Conservation (phyloP, 2,113 vertebrate genomes). For the Heptranchias perlo region DNA sequence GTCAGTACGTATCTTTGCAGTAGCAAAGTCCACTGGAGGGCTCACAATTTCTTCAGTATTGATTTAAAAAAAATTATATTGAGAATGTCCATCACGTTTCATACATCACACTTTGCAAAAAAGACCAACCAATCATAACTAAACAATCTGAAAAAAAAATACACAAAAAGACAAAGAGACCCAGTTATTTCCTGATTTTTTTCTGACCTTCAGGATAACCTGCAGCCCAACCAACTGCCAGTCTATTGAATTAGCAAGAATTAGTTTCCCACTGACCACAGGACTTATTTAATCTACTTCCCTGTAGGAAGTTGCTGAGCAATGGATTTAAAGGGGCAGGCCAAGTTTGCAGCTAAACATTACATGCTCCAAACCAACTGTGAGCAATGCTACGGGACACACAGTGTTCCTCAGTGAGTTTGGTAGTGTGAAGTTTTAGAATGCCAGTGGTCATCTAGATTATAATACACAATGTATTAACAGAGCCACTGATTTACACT, state of each 20-base stretch:
- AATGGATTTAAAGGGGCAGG: neutral
- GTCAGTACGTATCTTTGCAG: neutral
- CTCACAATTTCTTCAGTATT: neutral
- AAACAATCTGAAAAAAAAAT: neutral
- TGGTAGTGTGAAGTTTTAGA: neutral
- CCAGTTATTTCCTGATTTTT: no score
- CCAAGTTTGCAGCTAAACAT: neutral
- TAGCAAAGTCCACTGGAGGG: neutral
- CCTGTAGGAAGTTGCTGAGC: neutral
- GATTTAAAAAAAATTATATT: neutral
- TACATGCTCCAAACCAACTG: neutral
- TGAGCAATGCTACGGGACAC: neutral
- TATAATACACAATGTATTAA: neutral
- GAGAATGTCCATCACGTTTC: neutral
- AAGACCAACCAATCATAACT: neutral
- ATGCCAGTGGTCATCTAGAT: neutral
- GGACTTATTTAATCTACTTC: neutral
- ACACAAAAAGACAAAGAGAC: no score
- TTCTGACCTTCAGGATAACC: neutral
- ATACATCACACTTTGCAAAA: neutral
- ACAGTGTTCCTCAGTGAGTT: neutral
- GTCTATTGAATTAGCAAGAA: neutral
- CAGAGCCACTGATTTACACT: neutral
- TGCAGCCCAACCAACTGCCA: neutral
- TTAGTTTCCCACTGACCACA: neutral